Conservation (phyloP, 2,797 vertebrate species). For the Columba guinea region DNA sequence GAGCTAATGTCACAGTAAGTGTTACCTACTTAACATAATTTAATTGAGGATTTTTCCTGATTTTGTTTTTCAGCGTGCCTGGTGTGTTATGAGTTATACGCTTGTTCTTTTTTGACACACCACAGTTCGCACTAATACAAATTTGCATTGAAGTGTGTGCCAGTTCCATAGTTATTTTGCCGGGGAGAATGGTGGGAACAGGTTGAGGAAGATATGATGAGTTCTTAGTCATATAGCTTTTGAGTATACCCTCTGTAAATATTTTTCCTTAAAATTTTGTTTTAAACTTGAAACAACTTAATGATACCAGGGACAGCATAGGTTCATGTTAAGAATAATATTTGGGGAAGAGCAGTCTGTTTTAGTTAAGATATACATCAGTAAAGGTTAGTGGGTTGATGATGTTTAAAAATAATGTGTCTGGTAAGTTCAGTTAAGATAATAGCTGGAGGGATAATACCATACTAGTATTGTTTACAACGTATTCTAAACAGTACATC, state of each 20-base stretch:
- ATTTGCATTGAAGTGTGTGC: neutral
- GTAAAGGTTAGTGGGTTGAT: neutral
- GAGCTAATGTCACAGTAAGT: slow-evolving; percentile 90
- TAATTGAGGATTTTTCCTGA: neutral
- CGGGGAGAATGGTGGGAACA: neutral
- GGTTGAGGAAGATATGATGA: neutral
- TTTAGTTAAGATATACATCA: neutral
- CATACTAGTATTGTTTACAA: neutral
- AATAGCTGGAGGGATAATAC: neutral
- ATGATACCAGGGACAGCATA: neutral
- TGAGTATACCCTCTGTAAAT: neutral
- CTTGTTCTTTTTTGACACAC: neutral
- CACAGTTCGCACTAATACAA: neutral
- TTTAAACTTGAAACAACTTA: neutral
- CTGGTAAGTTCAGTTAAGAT: neutral
- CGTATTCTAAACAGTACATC: accelerated
- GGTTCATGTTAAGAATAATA: neutral
- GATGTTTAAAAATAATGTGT: neutral
- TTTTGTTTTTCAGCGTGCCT: neutral
- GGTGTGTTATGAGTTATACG: neutral
- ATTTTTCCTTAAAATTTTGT: neutral
- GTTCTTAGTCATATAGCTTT: neutral
- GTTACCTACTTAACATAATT: neutral
- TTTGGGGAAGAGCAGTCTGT: neutral
- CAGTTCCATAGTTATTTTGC: neutral